phyloP scores from a whole-genome alignment of 2,888 invertebrate genomes.

The Drosophila ustulata region DNA sequence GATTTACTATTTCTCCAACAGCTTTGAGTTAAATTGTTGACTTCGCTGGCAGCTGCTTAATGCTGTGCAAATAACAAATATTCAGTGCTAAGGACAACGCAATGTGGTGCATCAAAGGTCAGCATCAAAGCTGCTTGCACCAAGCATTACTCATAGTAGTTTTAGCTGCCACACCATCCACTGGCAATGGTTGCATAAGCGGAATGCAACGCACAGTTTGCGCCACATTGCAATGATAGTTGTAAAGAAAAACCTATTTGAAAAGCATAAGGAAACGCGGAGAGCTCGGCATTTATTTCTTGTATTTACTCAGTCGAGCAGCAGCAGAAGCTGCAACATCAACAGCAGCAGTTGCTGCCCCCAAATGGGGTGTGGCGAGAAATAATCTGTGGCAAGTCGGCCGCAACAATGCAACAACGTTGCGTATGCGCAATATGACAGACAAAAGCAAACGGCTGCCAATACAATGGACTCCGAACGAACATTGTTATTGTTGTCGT shows the following conservation, averaged over 20 bases:
- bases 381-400: slow-evolving; percentile 37
- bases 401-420: slow-evolving; percentile 68
- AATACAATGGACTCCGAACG: slow-evolving; percentile 35
- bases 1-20: background rate
- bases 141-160: slow-evolving; percentile 7
- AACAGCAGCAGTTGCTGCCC: slow-evolving; percentile 1
- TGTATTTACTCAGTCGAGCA: slow-evolving; percentile 54
- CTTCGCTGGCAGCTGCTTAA: background rate
- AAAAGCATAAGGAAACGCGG: slow-evolving; percentile 23
- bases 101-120: slow-evolving; percentile 9
- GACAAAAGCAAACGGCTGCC: slow-evolving; percentile 42
- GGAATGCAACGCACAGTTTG: slow-evolving; percentile 19
- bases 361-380: slow-evolving; percentile 33
- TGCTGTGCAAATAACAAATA: background rate
- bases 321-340: background rate
- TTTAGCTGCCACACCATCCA: slow-evolving; percentile 20
- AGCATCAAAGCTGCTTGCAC: slow-evolving; percentile 4
- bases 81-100: slow-evolving; percentile 7
- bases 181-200: slow-evolving; percentile 8
- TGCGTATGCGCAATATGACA: slow-evolving; percentile 70
- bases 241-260: slow-evolving; percentile 22
- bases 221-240: slow-evolving; percentile 11
- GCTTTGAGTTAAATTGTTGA: background rate
- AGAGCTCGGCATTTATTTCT: slow-evolving; percentile 31
- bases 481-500: slow-evolving; percentile 31